Evolutionary conservation across 1,140 invertebrate genomes (phyloP).

Genomic region (Zaprionus capensis): DNA sequence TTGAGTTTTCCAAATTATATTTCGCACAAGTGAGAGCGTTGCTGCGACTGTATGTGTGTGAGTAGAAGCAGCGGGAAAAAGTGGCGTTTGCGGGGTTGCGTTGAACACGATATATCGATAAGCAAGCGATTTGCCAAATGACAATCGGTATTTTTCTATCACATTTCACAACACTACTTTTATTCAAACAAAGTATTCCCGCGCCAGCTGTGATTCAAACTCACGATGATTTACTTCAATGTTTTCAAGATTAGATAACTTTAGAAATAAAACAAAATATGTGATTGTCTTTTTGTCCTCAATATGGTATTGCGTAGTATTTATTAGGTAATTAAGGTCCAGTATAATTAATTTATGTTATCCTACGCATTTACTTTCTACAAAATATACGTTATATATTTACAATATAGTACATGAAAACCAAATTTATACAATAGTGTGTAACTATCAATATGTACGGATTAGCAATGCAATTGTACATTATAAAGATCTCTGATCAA

Average conservation of each 20-base stretch:
- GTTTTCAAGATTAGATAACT: not conserved
- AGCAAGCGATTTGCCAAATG: not conserved
- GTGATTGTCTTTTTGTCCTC: not conserved
- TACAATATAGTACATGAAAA: slow-evolving; percentile 47
- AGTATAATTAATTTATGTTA: slow-evolving; percentile 14
- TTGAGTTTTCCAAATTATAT: slow-evolving; percentile 50
- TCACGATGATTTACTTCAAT: no score
- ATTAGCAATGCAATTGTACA: slow-evolving; percentile 1
- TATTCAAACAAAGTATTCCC: not conserved
- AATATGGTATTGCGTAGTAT: slow-evolving; percentile 3
- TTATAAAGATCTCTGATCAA: slow-evolving; percentile 18
- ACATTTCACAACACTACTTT: slow-evolving; percentile 2
- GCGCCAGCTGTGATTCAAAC: not conserved
- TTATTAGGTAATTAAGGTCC: slow-evolving; percentile 9
- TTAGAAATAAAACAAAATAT: not conserved
- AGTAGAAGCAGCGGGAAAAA: slow-evolving; percentile 44
- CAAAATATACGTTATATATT: slow-evolving; percentile 35
- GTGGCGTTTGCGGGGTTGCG: slow-evolving; percentile 45
- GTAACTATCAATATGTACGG: slow-evolving; percentile 9
- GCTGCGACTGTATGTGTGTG: slow-evolving; percentile 41
- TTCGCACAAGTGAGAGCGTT: slow-evolving; percentile 40
- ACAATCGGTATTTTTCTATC: not conserved
- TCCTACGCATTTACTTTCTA: slow-evolving; percentile 32
- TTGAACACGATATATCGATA: slow-evolving; percentile 34
- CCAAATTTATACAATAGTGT: slow-evolving; percentile 28